Evolutionary conservation across 2,113 vertebrate species (phyloP).

Genomic region (Zosterops japonicus): DNA sequence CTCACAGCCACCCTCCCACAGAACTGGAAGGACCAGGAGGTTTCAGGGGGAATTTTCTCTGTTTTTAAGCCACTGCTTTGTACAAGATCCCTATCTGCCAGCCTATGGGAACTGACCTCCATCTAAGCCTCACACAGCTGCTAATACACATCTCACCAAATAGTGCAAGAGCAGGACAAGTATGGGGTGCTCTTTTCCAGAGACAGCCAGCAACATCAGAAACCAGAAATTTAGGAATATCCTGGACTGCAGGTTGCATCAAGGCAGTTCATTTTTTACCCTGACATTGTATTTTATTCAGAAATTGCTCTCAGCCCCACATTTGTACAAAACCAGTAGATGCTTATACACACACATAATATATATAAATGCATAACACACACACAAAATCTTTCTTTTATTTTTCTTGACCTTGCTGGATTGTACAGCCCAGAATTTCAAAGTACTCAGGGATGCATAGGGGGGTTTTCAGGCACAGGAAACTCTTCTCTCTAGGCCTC

Average conservation of each 20-base stretch:
- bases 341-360: not conserved
- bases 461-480: not conserved
- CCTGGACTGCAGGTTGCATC: not conserved
- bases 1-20: not conserved
- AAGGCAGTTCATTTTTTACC: not conserved
- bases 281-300: not conserved
- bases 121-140: not conserved
- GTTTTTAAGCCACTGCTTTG: not conserved
- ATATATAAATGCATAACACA: not conserved
- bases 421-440: not conserved
- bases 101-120: not conserved
- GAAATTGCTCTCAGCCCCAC: not conserved
- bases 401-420: not conserved
- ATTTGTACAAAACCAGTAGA: not conserved
- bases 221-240: not conserved
- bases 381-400: not conserved
- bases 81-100: not conserved
- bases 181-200: not conserved
- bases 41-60: not conserved
- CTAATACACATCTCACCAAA: not conserved
- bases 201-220: accelerated
- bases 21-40: not conserved
- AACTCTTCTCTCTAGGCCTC: not conserved
- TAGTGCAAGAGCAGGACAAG: not conserved
- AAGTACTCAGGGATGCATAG: not conserved